Evolutionary conservation across 2,113 vertebrate genomes (phyloP), one percentile per base, ranked within the genome.

Genomic region (Sciurus niger): DNA sequence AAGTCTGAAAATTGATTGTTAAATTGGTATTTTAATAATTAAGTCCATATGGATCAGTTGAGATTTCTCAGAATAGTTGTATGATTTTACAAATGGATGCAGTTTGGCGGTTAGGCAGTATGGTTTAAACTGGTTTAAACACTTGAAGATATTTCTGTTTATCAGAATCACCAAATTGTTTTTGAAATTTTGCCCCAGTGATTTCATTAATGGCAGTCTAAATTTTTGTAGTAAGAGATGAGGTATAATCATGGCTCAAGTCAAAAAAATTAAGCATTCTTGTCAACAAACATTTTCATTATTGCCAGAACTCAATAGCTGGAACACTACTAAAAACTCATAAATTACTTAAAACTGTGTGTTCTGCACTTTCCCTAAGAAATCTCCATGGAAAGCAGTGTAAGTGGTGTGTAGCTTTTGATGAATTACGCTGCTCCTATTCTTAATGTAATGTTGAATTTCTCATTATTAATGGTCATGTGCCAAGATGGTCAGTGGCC

Each of bases 391-490:
- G 86, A 93, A 95, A 96, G 48, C 67, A 58, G 10, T 37, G 88
- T 34, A 92, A 78, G 46, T 46, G 63, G 94, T 20, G 43, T 89
- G 79, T 51, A 68, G 53, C 37, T 79, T 17, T 73, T 93, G 68
- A 96, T 86, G 86, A 86, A 58, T 96, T 16, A 63, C 0, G 0
- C 90, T 37, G 58, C 93, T 89, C 73, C 95, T 51, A 16, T 53
- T 92, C 84, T 78, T 94, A 84, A 70, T 5, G 65, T 11, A 7
- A 95, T 32, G 46, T 43, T 92, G 95, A 96, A 40, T 86, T 96
- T 97, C 98, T 95, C 86, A 48, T 43, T 97, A 95, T 73, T 93
- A 96, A 97, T 40, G 77, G 93, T 51, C 63, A 0, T 80, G 43
- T 84, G 53, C 87, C 84, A 95, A 89, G 84, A 80, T 34, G 0